Evolutionary conservation across 1,140 invertebrate species (phyloP), one percentile per base, ranked within the genome.

Genomic region (Brachionus manjavacas): DNA sequence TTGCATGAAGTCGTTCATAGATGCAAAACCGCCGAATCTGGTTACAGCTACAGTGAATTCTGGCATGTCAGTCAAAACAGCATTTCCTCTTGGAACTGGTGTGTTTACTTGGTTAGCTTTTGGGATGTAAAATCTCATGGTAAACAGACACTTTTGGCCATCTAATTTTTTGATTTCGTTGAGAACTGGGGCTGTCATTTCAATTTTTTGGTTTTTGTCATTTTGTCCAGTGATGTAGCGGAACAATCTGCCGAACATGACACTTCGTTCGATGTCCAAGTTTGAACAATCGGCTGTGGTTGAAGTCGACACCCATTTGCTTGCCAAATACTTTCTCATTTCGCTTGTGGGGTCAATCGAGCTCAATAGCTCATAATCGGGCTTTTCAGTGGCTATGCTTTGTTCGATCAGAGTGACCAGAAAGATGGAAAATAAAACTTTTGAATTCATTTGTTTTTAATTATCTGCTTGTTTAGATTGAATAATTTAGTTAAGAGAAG

Each of bases 121-220:
- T 72, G 68, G 68, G 20, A 72, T 72, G 35, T 72, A 72, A 72
- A 72, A 72, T n/a, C 68, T 72, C 68, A 72, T 72, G 28, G 68
- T 72, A 41, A 72, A 72, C 9, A 39, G n/a, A 72, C 68, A 72
- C 6, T 72, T 72, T 72, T 72, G 68, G 9, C 12, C 68, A 72
- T 72, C 68, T 35, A 72, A n/a, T 39, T 72, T 11, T 20, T 72
- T 72, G 28, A 72, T 41, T 41, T 72, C 31, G 16, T 35, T 72
- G 14, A 72, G 3, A 0, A 72, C 68, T 72, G 68, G 68, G 3
- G 68, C 28, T 7, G 68, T 72, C 68, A 72, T 72, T n/a, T 39
- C 8, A 72, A 72, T 72, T 20, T 72, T 72, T 72, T 72, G 28
- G 7, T 41, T 41, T 41, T 72, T 35, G n/a, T 72, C 68, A 41